Evolutionary conservation across 2,113 vertebrate species (phyloP).

Genomic region (Otus sunia): DNA sequence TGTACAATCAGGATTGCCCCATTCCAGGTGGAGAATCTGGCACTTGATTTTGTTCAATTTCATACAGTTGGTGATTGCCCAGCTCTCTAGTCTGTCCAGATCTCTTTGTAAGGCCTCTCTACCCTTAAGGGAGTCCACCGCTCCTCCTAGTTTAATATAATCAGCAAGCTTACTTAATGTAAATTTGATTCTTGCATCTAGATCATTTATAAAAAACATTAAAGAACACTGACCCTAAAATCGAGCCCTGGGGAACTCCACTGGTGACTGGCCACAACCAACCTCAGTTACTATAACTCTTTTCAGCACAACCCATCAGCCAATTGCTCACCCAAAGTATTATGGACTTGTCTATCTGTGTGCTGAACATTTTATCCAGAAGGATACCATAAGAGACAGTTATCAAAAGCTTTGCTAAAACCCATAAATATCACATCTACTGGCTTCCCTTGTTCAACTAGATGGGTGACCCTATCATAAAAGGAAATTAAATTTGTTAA

Average conservation of each 20-base stretch:
- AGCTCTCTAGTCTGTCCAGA: neutral
- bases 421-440: no score
- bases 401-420: neutral
- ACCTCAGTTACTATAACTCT: neutral
- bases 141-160: neutral
- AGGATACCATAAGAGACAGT: no score
- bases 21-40: neutral
- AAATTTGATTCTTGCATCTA: neutral
- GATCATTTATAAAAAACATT: neutral
- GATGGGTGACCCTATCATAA: neutral
- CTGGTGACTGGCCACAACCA: neutral
- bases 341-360: no score
- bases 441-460: neutral
- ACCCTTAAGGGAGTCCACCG: neutral
- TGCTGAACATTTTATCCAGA: no score
- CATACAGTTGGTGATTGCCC: neutral
- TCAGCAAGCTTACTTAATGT: neutral
- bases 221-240: neutral
- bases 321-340: no score
- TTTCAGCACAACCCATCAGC: neutral
- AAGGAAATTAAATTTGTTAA: neutral
- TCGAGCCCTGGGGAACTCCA: neutral
- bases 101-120: neutral
- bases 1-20: neutral
- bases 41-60: neutral